These are phyloP conservation scores for Musca domestica DNA, from an alignment of 1,140 invertebrate genomes.

Conservation along the genomic window DNA sequence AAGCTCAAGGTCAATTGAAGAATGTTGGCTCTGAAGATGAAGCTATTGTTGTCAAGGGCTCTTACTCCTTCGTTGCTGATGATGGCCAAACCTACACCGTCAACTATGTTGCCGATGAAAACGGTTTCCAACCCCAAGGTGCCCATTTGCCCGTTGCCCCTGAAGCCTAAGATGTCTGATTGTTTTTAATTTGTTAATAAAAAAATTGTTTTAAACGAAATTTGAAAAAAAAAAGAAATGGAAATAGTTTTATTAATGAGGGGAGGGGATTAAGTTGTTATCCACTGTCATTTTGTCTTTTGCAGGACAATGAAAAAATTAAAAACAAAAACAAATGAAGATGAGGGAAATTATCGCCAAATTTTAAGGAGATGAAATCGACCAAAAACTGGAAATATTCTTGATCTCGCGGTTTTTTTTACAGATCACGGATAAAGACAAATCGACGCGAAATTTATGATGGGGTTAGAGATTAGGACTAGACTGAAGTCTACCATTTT, in stretches of 20 bases:
- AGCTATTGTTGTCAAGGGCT: slow-evolving; percentile 59
- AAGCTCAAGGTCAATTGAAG: slow-evolving; percentile 61
- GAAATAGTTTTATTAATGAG: background rate
- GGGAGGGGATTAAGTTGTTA: too few species aligned
- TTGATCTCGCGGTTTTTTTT: too few species aligned
- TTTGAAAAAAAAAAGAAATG: background rate
- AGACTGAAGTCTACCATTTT: too few species aligned
- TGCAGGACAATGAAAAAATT: too few species aligned
- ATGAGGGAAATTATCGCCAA: too few species aligned
- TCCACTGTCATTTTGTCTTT: too few species aligned
- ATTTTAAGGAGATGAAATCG: too few species aligned
- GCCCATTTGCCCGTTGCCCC: slow-evolving; percentile 57
- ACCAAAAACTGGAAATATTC: too few species aligned
- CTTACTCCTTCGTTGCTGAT: slow-evolving; percentile 62
- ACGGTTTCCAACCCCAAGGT: slow-evolving; percentile 66
- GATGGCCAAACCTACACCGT: slow-evolving; percentile 63
- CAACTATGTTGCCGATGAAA: slow-evolving; percentile 67
- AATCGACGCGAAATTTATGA: too few species aligned
- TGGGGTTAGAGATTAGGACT: too few species aligned
- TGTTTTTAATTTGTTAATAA: background rate
- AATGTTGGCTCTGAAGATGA: slow-evolving; percentile 58
- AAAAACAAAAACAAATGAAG: too few species aligned
- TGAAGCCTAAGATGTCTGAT: background rate
- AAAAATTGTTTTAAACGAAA: background rate
- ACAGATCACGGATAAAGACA: too few species aligned